A percentile compares a stretch with the other conserved stretches of the same genome.
phyloP scores from a whole-genome alignment of 2,888 invertebrate genomes.

The Ophioninae sp. region DNA sequence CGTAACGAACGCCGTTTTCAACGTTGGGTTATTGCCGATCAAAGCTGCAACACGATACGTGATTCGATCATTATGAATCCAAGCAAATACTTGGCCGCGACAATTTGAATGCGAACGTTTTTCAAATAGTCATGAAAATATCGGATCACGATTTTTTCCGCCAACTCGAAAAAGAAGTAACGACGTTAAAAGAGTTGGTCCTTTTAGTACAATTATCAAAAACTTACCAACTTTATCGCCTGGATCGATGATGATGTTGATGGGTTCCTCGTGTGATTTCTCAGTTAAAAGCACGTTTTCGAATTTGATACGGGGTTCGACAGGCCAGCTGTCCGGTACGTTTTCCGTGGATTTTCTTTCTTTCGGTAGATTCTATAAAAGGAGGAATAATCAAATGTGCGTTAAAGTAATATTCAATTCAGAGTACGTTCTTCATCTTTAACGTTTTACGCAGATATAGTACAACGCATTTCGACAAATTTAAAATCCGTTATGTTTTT shows the following conservation, averaged over 20 bases:
- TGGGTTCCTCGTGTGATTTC: conserved; percentile 62
- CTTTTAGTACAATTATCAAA: background rate
- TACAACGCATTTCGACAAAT: background rate
- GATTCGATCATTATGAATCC: background rate
- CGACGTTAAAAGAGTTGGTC: background rate
- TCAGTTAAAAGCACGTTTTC: conserved; percentile 66
- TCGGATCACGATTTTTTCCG: background rate
- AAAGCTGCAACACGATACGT: conserved; percentile 55
- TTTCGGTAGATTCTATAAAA: conserved; percentile 66
- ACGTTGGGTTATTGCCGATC: conserved; percentile 57
- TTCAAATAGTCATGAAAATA: background rate
- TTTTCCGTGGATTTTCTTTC: conserved; percentile 63
- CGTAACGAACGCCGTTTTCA: conserved; percentile 65
- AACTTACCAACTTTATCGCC: conserved; percentile 68
- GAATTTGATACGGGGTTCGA: conserved; percentile 68
- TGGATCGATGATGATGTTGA: conserved; percentile 64
- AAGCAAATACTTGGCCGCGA: background rate
- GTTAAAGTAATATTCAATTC: background rate
- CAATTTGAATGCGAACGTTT: background rate
- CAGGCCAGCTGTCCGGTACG: conserved; percentile 66
- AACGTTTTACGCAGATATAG: background rate
- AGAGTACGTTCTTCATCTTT: background rate
- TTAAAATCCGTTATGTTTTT: background rate
- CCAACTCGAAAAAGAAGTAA: background rate
- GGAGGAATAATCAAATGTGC: background rate